Evolutionary conservation across 1,140 invertebrate genomes (phyloP), one percentile per base, ranked within the genome.

Genomic region (Papilio polyxenes): DNA sequence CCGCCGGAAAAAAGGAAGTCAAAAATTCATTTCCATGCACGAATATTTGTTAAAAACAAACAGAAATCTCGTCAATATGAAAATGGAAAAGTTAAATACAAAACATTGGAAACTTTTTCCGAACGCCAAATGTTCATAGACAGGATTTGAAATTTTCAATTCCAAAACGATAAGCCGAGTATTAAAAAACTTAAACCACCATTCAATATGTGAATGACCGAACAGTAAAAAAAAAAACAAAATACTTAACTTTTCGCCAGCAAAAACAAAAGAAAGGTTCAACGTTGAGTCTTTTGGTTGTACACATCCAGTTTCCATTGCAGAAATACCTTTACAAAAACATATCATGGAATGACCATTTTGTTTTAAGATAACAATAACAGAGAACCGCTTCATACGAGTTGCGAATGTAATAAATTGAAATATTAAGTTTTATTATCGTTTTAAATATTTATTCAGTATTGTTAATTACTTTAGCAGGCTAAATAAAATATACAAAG

Each of bases 71-170:
- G 59, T 80, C 78, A 80, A 80, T 69, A 80, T 65, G 56, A 80
- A 80, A 80, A 23, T 59, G 62, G 37, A 80, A 79, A 79, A 79
- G 53, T 79, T 79, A 37, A 23, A 79, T 62, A 56, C 37, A 79
- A 79, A 79, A 56, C 37, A 56, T 62, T 37, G 44, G n/a, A 40
- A 80, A 69, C 53, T 80, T 80, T 80, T 80, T 80, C 44, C 37
- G 17, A 69, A 62, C 78, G n/a, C 59, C 62, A 80, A 80, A 80
- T 80, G 59, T 80, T 69, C 78, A 69, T 80, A 69, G 78, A 49
- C 59, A 80, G 44, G 59, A 80, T 69, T 80, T 80, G 59, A 40
- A 37, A 80, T 69, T 69, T 80, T 80, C 62, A 80, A 80, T 80
- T 37, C 78, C 49, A 80, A 69, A 80, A 40, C 59, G 23, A 69